Evolutionary conservation across 2,888 invertebrate species (phyloP).

Genomic region (Drosophila percnosoma): DNA sequence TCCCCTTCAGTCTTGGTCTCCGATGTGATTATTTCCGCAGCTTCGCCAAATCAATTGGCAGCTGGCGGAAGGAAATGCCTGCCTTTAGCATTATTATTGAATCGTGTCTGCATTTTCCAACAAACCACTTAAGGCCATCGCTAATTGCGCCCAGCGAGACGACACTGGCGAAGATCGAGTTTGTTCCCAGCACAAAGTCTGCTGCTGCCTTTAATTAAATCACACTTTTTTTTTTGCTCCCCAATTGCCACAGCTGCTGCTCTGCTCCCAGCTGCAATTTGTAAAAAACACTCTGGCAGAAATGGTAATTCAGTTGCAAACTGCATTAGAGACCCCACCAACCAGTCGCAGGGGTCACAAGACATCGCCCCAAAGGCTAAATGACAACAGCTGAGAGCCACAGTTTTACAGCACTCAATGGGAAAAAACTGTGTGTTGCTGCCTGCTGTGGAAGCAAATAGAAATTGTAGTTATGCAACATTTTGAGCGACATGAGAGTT

Average conservation of each 20-base stretch:
- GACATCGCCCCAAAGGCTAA: conserved; percentile 22
- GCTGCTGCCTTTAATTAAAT: conserved; percentile 57
- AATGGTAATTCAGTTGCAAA: conserved; percentile 44
- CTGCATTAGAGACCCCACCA: conserved; percentile 31
- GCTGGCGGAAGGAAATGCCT: conserved; percentile 38
- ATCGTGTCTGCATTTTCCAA: conserved; percentile 40
- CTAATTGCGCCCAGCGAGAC: conserved; percentile 33
- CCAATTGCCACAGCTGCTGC: conserved; percentile 18
- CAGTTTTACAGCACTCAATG: background rate
- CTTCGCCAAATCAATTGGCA: conserved; percentile 39
- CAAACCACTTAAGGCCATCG: conserved; percentile 35
- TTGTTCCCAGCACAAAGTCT: conserved; percentile 37
- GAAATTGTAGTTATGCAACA: background rate
- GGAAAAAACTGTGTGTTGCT: background rate
- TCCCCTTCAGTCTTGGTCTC: background rate
- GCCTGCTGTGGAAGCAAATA: background rate
- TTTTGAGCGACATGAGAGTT: background rate
- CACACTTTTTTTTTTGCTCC: conserved; percentile 27
- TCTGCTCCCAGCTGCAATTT: conserved; percentile 12
- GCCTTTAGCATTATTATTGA: conserved; percentile 26
- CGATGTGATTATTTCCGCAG: conserved; percentile 29
- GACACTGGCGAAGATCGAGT: conserved; percentile 13
- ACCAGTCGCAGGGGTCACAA: conserved; percentile 8
- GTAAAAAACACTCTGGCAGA: conserved; percentile 22
- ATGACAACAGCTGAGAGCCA: conserved; percentile 18